Evolutionary conservation across 1,140 invertebrate species (phyloP).

Genomic region (Drosophila elegans): DNA sequence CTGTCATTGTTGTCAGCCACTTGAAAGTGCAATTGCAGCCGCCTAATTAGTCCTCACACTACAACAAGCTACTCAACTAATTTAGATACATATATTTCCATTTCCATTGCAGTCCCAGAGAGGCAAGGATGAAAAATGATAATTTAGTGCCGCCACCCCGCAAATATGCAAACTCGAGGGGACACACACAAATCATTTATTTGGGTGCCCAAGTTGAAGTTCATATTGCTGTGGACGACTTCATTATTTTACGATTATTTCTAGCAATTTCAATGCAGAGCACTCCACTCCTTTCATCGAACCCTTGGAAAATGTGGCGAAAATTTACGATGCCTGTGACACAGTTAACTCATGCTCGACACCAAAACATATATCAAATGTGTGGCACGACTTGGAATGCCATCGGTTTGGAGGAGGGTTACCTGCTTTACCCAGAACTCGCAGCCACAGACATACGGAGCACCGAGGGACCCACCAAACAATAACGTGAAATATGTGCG

Average conservation of each 20-base stretch:
- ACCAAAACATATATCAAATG: conserved; percentile 83
- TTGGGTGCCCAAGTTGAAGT: conserved; percentile 51
- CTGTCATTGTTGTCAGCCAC: conserved; percentile 66
- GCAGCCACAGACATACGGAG: conserved; percentile 7
- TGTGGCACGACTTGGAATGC: conserved; percentile 79
- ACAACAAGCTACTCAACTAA: conserved; percentile 31
- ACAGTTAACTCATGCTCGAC: conserved; percentile 83
- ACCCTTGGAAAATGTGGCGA: conserved; percentile 65
- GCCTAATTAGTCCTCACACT: conserved; percentile 65
- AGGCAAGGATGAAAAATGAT: conserved; percentile 41
- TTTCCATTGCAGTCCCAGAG: conserved; percentile 3
- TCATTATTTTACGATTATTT: conserved; percentile 83
- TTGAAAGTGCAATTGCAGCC: conserved; percentile 76
- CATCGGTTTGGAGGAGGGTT: conserved; percentile 30
- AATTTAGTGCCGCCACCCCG: conserved; percentile 69
- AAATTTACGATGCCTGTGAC: conserved; percentile 83
- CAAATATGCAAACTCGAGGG: conserved; percentile 45
- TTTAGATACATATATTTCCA: conserved; percentile 1
- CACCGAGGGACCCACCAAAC: conserved; percentile 49
- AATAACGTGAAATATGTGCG: conserved; percentile 84
- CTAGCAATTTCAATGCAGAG: conserved; percentile 79
- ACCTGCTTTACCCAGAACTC: conserved; percentile 45
- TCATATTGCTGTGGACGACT: conserved; percentile 63
- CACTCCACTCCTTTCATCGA: conserved; percentile 11
- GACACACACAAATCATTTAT: conserved; percentile 71